Base-by-base conservation (phyloP, 2,888 invertebrate species). In the Tryphoninae sp. region DNA sequence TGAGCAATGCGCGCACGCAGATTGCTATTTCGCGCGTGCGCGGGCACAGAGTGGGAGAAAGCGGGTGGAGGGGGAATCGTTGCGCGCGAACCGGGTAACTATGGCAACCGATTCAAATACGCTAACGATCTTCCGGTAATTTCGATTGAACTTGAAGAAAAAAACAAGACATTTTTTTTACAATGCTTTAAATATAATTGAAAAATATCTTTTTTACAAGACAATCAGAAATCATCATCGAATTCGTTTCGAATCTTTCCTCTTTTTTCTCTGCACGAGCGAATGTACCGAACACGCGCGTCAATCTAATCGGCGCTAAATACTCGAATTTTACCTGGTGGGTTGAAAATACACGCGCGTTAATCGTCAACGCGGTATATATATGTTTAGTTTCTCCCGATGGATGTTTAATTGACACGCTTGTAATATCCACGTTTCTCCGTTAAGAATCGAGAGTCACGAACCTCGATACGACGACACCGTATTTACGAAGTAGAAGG, bases 261-360 rank as follows among this genome's bases (percentile, higher is more conserved):
- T 33, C 7, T 33, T 33, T 33, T 33, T 6, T 33, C 26, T 33
- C 26, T 6, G 6, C 33, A 33, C 33, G 33, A 0, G 33, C 26
- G 68, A 45, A 53, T 11, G 19, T 19, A 26, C 2, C 26, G 55
- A 59, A 33, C 26, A 68, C 72, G 68, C 67, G 49, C 51, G 2
- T 68, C 61, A 42, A 49, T 62, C 77, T 77, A 81, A 81, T n/a
- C 72, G 73, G 72, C 13, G 76, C 77, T 81, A 81, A 77, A 68
- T 81, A 81, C 61, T 40, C 19, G 58, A 77, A 81, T 77, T 78
- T 81, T 40, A 62, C 68, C 68, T 53, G 45, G 23, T 9, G 9
- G 7, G 51, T 13, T 33, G 26, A 19, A 9, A 19, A 23, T 33
- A n/a, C 23, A 45, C n/a, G 16, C 9, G 13, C 49, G 62, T 61